Conservation (phyloP, 2,113 vertebrate species). For the Indicator maculatus region DNA sequence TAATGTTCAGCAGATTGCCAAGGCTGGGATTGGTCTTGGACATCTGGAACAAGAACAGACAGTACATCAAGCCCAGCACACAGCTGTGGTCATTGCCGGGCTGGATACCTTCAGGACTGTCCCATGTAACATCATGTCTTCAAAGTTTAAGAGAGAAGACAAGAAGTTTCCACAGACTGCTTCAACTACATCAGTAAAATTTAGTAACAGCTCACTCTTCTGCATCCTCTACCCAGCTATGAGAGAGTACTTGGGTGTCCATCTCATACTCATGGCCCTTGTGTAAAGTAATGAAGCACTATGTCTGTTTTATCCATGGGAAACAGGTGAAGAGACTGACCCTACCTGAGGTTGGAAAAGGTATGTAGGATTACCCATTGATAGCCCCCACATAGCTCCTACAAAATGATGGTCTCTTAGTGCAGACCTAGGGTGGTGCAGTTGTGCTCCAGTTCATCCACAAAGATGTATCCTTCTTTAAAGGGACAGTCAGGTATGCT, state of each 20-base stretch:
- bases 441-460: background rate
- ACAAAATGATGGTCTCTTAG: background rate
- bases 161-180: background rate
- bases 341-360: background rate
- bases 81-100: background rate
- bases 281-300: background rate
- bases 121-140: background rate
- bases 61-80: background rate
- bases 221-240: background rate
- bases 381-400: background rate
- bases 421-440: background rate
- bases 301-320: background rate
- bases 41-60: slow-evolving; percentile 78
- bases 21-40: slow-evolving; percentile 87
- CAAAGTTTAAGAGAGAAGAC: background rate
- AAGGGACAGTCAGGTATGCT: background rate
- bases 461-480: background rate
- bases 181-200: background rate
- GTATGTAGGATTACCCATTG: background rate
- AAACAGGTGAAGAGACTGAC: background rate
- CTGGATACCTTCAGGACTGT: background rate
- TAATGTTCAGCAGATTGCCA: slow-evolving; percentile 87
- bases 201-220: background rate
- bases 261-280: background rate
- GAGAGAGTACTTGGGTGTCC: background rate